phyloP scores from a whole-genome alignment of 2,888 invertebrate genomes.

The Synanthedon andrenaeformis region DNA sequence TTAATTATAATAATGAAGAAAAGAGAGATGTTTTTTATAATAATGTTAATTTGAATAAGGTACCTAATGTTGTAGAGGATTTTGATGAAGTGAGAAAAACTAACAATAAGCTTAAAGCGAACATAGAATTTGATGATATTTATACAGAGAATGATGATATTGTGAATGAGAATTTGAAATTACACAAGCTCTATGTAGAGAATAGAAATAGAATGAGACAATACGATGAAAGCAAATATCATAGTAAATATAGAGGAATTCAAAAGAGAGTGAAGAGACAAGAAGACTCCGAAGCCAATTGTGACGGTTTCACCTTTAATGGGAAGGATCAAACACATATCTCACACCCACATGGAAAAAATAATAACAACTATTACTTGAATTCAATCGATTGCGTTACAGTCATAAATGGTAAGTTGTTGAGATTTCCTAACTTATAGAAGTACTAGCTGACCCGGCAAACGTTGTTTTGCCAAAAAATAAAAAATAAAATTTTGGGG shows the following conservation, averaged over 20 bases:
- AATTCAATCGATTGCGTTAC: slow-evolving; percentile 41
- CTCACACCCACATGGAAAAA: slow-evolving; percentile 34
- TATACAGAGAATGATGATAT: slow-evolving; percentile 21
- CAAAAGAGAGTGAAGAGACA: slow-evolving; percentile 32
- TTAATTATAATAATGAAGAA: not conserved
- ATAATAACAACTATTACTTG: slow-evolving; percentile 28
- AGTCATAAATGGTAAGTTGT: slow-evolving; percentile 39
- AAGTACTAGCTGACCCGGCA: no score
- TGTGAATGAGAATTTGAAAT: slow-evolving; percentile 14
- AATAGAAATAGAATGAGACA: slow-evolving; percentile 9
- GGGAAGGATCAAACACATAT: slow-evolving; percentile 17
- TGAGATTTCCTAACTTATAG: no score
- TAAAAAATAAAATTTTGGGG: no score
- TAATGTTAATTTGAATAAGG: not conserved
- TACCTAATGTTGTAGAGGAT: not conserved
- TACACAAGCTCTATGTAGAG: slow-evolving; percentile 8
- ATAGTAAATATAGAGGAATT: slow-evolving; percentile 9
- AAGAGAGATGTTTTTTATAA: not conserved
- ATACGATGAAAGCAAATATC: slow-evolving; percentile 6
- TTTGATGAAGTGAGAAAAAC: not conserved
- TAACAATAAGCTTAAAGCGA: not conserved
- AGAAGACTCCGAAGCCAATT: slow-evolving; percentile 20
- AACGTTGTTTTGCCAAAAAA: no score
- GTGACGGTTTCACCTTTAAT: slow-evolving; percentile 27
- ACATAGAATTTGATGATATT: slow-evolving; percentile 17